Evolutionary conservation across 2,797 vertebrate species (phyloP).

Genomic region (Cichlasoma orientale): DNA sequence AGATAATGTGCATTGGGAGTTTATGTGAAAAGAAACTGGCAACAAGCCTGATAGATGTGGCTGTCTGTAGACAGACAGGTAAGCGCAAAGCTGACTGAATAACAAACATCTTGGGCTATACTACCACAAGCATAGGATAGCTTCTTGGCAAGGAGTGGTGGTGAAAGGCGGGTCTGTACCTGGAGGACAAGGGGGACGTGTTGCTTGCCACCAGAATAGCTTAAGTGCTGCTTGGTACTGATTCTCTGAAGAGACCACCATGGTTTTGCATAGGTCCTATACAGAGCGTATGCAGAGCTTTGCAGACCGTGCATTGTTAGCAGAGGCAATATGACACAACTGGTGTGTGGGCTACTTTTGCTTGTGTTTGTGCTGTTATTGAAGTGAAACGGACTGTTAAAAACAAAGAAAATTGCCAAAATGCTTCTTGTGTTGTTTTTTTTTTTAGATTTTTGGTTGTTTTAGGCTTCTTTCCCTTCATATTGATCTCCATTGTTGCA

Average conservation of each 20-base stretch:
- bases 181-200: not conserved
- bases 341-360: not conserved
- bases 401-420: not conserved
- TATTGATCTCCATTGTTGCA: too few species aligned
- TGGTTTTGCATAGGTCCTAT: too few species aligned
- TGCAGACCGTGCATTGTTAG: not conserved
- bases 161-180: too few species aligned
- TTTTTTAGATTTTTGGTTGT: too few species aligned
- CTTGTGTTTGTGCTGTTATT: not conserved
- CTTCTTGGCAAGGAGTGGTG: not conserved
- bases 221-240: not conserved
- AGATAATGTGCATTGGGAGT: not conserved
- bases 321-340: not conserved
- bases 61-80: not conserved
- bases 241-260: not conserved
- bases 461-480: not conserved
- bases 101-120: not conserved
- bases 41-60: not conserved
- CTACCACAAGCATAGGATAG: not conserved
- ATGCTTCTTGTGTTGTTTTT: not conserved
- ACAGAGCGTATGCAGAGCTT: too few species aligned
- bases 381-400: not conserved
- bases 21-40: not conserved
- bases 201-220: not conserved
- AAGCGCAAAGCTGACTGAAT: not conserved